Conservation (phyloP, 2,113 vertebrate species). For the Sula dactylatra region DNA sequence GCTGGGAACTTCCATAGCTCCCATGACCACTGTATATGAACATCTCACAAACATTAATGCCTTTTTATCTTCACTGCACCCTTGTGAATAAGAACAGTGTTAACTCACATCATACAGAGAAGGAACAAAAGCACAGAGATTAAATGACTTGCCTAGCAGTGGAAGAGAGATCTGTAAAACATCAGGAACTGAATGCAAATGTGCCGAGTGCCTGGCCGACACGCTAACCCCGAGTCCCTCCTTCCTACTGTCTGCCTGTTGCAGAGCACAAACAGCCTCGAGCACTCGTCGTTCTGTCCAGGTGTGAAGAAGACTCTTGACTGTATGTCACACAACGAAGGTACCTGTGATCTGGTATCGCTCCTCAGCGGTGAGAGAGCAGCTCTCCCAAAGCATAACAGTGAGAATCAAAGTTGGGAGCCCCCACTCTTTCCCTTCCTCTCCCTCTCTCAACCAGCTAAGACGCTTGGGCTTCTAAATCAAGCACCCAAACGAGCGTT, state of each 20-base stretch:
- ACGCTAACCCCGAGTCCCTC: not conserved
- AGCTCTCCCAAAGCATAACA: not conserved
- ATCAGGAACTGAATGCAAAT: not conserved
- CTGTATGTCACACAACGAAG: not conserved
- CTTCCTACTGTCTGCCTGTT: not conserved
- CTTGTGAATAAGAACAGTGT: not conserved
- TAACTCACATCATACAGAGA: not conserved
- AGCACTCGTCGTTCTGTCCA: rapidly evolving
- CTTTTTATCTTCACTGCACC: not conserved
- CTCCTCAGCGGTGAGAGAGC: not conserved
- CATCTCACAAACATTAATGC: not conserved
- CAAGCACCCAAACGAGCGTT: not conserved
- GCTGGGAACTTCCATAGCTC: not conserved
- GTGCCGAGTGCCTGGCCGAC: not conserved
- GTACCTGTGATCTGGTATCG: not conserved
- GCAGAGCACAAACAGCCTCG: not conserved
- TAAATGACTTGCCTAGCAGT: not conserved
- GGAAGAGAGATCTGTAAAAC: not conserved
- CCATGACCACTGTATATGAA: not conserved
- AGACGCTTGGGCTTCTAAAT: not conserved
- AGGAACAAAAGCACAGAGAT: not conserved
- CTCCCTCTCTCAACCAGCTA: not conserved
- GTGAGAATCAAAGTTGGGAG: not conserved
- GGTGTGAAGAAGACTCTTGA: not conserved
- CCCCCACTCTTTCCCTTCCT: not conserved